phyloP scores from a whole-genome alignment of 2,888 invertebrate species.

The Himalopsyche anomala region DNA sequence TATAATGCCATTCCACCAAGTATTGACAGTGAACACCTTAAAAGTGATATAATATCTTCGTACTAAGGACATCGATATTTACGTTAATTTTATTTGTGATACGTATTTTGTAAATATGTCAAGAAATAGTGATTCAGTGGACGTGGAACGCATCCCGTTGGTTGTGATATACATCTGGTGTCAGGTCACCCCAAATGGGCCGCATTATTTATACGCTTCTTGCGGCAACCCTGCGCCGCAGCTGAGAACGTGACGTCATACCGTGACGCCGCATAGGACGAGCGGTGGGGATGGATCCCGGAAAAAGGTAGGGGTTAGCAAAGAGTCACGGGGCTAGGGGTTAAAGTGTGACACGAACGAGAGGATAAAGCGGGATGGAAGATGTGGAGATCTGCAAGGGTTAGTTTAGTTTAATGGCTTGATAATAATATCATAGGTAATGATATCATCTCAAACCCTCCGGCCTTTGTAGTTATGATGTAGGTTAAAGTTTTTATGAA shows the following conservation, averaged over 20 bases:
- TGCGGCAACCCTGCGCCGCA: slow-evolving; percentile 59
- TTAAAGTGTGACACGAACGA: slow-evolving; percentile 32
- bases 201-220: slow-evolving; percentile 55
- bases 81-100: no score
- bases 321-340: slow-evolving; percentile 37
- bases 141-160: background rate
- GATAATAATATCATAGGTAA: background rate
- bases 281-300: slow-evolving; percentile 34
- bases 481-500: no score
- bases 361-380: slow-evolving; percentile 16
- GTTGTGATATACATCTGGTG: slow-evolving; percentile 30
- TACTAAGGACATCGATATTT: no score
- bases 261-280: slow-evolving; percentile 58
- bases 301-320: slow-evolving; percentile 41
- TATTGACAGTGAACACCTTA: no score
- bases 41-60: no score
- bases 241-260: slow-evolving; percentile 59
- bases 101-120: no score
- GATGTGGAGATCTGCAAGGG: slow-evolving; percentile 35
- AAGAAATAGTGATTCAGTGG: background rate
- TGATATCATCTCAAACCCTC: no score
- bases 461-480: no score
- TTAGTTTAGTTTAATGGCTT: background rate
- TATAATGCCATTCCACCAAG: no score
- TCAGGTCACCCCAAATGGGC: slow-evolving; percentile 37